Base-by-base conservation (phyloP, 2,888 invertebrate species). In the Pyrochroa serraticornis region DNA sequence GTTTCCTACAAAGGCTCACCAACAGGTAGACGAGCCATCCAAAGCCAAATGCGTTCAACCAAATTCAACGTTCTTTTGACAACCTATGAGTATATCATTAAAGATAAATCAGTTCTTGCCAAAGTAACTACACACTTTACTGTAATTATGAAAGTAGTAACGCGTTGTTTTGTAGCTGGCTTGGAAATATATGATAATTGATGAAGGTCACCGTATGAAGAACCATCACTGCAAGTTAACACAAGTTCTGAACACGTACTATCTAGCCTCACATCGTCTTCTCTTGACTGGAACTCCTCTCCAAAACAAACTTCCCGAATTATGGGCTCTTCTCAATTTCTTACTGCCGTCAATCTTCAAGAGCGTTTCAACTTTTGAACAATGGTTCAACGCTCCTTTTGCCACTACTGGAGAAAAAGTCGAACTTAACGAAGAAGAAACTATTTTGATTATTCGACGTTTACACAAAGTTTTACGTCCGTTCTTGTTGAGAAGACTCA, bases 381-480 rank as follows among this genome's bases (percentile, higher is more conserved):
- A 98, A 80, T 99, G 99, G 98, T 99, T 99, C 81, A 99, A 99
- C 79, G 98, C 99, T 10, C 99, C 99, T 0, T 99, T 99, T 77
- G 98, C 98, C 6, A 97, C 97, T 13, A 98, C 98, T 3, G 98
- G 97, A 49, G 99, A 99, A 81, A 95, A 95, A 83, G 95, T 98
- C 55, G 99, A 99, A 78, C 77, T 99, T 71, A 99, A 99, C 76
- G 97, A 97, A 79, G 99, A 99, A 85, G 99, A 99, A 85, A 98
- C 98, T 0, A 95, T 99, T 82, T 87, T 99, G 75, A 99, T 99
- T 77, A 99, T 99, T 80, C 92, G 99, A 64, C 97, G 99, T 87
- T 83, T 99, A 74, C 99, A 99, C 82, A 99, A 99, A 85, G 97
- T 98, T 36, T 82, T 99, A 66, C 89, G 99, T 50, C 99, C 99